A percentile compares a stretch with the other conserved stretches of the same genome.
These are phyloP conservation scores for Bathynomus jamesi DNA, from an alignment of 1,140 invertebrate genomes.

Conservation along the genomic window DNA sequence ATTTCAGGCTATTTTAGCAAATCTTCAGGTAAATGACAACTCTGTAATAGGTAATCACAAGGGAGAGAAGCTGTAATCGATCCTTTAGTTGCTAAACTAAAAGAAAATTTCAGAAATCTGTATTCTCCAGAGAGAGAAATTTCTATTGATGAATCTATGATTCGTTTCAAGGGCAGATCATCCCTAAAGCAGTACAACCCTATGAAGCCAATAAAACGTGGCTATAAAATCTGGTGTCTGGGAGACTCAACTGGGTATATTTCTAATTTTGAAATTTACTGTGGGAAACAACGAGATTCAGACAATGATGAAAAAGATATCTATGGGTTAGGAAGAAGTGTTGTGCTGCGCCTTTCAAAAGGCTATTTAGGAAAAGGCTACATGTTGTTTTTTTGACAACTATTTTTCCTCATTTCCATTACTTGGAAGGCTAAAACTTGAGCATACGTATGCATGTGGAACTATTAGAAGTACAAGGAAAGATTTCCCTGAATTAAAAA, in stretches of 20 bases:
- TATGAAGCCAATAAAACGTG: constrained; percentile 47
- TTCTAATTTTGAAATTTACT: constrained; percentile 45
- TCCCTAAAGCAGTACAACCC: constrained; percentile 43
- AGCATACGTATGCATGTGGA: constrained; percentile 41
- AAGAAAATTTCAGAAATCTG: neutral
- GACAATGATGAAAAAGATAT: constrained; percentile 37
- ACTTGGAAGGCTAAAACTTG: constrained; percentile 40
- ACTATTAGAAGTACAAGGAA: constrained; percentile 41
- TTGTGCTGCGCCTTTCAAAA: constrained; percentile 40
- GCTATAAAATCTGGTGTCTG: constrained; percentile 44
- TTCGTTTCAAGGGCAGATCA: constrained; percentile 39
- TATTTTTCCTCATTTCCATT: constrained; percentile 43
- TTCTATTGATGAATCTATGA: neutral
- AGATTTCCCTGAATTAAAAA: constrained; percentile 22
- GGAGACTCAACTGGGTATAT: constrained; percentile 41
- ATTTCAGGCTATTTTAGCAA: constrained; percentile 1
- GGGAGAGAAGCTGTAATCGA: constrained; percentile 37
- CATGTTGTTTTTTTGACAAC: constrained; percentile 45
- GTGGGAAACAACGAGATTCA: constrained; percentile 40
- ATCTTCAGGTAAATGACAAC: constrained; percentile 20
- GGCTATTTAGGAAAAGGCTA: constrained; percentile 36
- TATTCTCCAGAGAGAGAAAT: neutral
- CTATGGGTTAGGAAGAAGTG: constrained; percentile 40
- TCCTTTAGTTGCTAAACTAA: constrained; percentile 40
- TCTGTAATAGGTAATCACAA: constrained; percentile 7